phyloP scores from a whole-genome alignment of 2,113 vertebrate genomes.

The Cyphomyrus discorhynchus region DNA sequence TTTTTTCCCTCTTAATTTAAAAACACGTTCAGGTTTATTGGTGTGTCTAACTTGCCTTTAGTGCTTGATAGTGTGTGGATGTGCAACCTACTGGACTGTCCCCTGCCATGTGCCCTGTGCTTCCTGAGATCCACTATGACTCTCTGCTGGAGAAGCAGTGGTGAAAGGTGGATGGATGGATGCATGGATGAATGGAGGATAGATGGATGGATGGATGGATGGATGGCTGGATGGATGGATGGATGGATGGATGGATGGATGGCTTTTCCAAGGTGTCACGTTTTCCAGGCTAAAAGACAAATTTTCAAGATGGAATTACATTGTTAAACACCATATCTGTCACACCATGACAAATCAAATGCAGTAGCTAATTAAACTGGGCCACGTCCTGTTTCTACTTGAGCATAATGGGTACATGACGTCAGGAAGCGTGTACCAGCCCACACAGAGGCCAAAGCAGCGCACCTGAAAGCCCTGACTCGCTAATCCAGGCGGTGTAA shows the following conservation, averaged over 20 bases:
- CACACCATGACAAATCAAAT: neutral
- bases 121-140: neutral
- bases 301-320: neutral
- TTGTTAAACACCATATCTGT: neutral
- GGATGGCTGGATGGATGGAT: neutral
- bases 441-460: conserved; percentile 27
- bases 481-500: neutral
- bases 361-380: neutral
- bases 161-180: neutral
- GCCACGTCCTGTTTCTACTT: neutral
- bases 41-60: neutral
- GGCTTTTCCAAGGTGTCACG: neutral
- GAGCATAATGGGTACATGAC: conserved; percentile 37
- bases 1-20: neutral
- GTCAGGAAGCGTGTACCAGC: conserved; percentile 33
- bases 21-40: neutral
- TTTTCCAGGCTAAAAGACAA: neutral
- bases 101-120: neutral
- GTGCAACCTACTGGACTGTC: neutral
- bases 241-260: neutral
- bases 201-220: neutral
- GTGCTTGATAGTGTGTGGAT: neutral
- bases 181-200: no score
- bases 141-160: neutral
- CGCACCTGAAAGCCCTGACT: neutral